These are phyloP conservation scores for Penaeus monodon DNA, from an alignment of 2,888 invertebrate genomes.

Conservation along the genomic window DNA sequence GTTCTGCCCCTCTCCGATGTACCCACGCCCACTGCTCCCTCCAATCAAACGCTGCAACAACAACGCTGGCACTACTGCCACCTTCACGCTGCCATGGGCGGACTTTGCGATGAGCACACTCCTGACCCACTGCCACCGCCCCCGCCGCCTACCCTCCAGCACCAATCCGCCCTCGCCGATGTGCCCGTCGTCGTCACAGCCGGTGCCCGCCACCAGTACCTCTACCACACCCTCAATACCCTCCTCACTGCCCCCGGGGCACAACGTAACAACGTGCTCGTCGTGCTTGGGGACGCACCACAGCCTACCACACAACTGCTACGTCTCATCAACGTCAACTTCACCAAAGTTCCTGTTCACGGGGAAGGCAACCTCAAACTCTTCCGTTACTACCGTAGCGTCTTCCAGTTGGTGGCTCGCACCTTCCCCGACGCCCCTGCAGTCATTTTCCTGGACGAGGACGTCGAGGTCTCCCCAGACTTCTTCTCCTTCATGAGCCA, in stretches of 20 bases:
- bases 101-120: constrained; percentile 47
- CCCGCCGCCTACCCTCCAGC: background rate
- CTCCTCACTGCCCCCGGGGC: constrained; percentile 47
- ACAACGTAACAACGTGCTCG: constrained; percentile 33
- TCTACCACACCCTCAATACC: constrained; percentile 52
- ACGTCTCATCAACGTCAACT: constrained; percentile 37
- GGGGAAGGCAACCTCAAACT: constrained; percentile 50
- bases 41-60: constrained; percentile 15
- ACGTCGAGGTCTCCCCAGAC: constrained; percentile 44
- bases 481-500: constrained; percentile 49
- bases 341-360: constrained; percentile 22
- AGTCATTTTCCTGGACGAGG: constrained; percentile 55
- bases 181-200: constrained; percentile 60
- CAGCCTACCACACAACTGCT: constrained; percentile 38
- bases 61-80: constrained; percentile 53
- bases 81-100: constrained; percentile 38
- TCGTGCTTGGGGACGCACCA: constrained; percentile 47
- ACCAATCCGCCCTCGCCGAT: constrained; percentile 11
- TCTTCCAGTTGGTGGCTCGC: too few species aligned
- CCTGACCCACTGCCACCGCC: constrained; percentile 42
- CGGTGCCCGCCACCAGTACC: constrained; percentile 50
- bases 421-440: constrained; percentile 13
- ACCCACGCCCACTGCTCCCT: background rate
- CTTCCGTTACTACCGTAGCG: too few species aligned
- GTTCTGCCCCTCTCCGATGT: background rate